Base-by-base conservation (phyloP, 2,888 invertebrate genomes). In the Plagodis pulveraria region DNA sequence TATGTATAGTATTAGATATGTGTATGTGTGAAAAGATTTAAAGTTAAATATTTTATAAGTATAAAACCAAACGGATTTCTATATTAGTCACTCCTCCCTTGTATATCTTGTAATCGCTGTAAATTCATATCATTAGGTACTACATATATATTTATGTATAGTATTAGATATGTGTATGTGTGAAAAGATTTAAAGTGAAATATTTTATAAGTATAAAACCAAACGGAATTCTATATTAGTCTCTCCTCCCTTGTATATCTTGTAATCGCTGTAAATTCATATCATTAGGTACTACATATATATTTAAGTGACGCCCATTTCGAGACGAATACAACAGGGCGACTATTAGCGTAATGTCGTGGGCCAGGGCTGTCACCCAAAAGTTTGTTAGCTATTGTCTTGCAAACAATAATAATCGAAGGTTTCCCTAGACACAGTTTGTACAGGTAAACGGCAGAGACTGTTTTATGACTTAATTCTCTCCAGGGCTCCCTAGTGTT, bases 391-490 rank as follows among this genome's bases (percentile, higher is more conserved):
- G 68, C 64, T 69, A 69, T 73, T 72, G 70, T 69, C 73, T 71
- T 74, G 70, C 70, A 69, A 76, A 74, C 74, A 72, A 77, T 75
- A 76, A 77, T 72, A 77, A 54, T 74, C 65, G 67, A 74, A 80
- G 63, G 73, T 71, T 63, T 69, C 80, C 77, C 77, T 62, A 54
- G 74, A 59, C 76, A 60, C 77, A 71, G 67, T 78, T 79, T 70
- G 69, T 68, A 66, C 74, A 74, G 74, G 76, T 76, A 74, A 69
- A 73, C 62, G 63, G 54, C 66, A 50, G 65, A 67, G 58, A 62
- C 54, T 66, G 70, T 71, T 69, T 65, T 72, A 76, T 67, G 66
- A 72, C 71, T 71, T 71, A 73, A 76, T 69, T 76, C 74, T 73
- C 75, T 70, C 70, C 72, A 77, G 80, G 74, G 72, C 71, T 69